Evolutionary conservation across 1,140 invertebrate genomes (phyloP).

Genomic region (Babylonia areolata): DNA sequence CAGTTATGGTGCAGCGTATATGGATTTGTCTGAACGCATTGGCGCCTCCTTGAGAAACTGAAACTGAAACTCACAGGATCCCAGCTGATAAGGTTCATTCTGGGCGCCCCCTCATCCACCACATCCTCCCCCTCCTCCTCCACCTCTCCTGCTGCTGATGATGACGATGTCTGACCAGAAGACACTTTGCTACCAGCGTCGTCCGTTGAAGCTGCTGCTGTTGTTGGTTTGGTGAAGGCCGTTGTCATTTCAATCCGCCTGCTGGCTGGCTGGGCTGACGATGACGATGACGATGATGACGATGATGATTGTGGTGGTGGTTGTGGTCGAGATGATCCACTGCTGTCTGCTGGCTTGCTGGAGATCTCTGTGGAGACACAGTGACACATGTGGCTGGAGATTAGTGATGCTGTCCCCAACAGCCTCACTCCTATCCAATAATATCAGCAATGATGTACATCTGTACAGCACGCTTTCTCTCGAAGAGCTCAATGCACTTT

Average conservation of each 20-base stretch:
- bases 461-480: too few relatives aligned
- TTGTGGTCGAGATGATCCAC: neutral
- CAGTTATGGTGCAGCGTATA: too few relatives aligned
- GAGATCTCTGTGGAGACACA: neutral
- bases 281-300: neutral
- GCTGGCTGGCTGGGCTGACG: neutral
- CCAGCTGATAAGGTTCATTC: conserved; percentile 71
- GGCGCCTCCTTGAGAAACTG: too few relatives aligned
- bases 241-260: neutral
- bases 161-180: neutral
- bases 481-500: too few relatives aligned
- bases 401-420: too few relatives aligned
- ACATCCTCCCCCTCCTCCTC: conserved; percentile 32
- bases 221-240: neutral
- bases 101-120: conserved; percentile 47
- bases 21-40: too few relatives aligned
- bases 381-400: too few relatives aligned
- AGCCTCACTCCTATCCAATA: too few relatives aligned
- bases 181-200: neutral
- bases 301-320: too few relatives aligned
- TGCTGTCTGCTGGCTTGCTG: neutral
- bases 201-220: neutral
- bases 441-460: too few relatives aligned
- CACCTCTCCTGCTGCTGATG: conserved; percentile 11
- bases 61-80: conserved; percentile 75